A percentile compares a stretch with the other conserved stretches of the same genome.
Evolutionary conservation across 53 echinoderm and acorn worm genomes (phyloP).

Genomic region (Mesocentrotus franciscanus): DNA sequence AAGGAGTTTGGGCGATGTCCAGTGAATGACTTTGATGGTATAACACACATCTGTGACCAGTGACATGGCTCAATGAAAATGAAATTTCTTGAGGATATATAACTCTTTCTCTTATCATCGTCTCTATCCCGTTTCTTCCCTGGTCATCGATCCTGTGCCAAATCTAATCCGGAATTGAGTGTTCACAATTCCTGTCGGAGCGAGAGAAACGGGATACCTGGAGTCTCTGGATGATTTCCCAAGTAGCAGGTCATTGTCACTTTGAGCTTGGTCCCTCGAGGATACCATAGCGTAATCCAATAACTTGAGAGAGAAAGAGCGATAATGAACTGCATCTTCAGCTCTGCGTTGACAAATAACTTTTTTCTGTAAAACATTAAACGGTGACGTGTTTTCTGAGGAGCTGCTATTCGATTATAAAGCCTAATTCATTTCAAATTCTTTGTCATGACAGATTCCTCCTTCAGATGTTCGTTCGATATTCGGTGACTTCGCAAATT

Average conservation of each 20-base stretch:
- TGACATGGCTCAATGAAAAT: neutral
- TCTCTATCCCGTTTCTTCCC: neutral
- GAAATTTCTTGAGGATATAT: neutral
- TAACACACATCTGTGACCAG: neutral
- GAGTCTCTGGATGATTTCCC: neutral
- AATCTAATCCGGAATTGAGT: conserved; percentile 45
- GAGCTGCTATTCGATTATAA: neutral
- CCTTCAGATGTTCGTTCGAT: neutral
- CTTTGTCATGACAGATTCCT: neutral
- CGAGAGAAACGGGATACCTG: conserved; percentile 15
- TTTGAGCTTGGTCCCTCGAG: conserved; percentile 44
- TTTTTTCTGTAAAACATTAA: conserved; percentile 41
- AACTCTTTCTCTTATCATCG: neutral
- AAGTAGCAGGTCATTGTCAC: conserved; percentile 60
- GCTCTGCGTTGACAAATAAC: conserved; percentile 51
- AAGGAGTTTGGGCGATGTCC: neutral
- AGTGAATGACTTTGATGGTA: neutral
- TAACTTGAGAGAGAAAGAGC: conserved; percentile 10
- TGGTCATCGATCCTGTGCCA: conserved; percentile 25
- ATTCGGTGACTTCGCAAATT: conserved; percentile 17
- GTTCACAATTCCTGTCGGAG: conserved; percentile 14
- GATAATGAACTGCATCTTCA: conserved; percentile 53
- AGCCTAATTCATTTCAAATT: neutral
- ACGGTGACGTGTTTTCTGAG: neutral
- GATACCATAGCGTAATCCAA: conserved; percentile 32